These are phyloP conservation scores for Holothuria glaberrima DNA, from an alignment of 35 echinoderm and acorn worm species.

Conservation along the genomic window DNA sequence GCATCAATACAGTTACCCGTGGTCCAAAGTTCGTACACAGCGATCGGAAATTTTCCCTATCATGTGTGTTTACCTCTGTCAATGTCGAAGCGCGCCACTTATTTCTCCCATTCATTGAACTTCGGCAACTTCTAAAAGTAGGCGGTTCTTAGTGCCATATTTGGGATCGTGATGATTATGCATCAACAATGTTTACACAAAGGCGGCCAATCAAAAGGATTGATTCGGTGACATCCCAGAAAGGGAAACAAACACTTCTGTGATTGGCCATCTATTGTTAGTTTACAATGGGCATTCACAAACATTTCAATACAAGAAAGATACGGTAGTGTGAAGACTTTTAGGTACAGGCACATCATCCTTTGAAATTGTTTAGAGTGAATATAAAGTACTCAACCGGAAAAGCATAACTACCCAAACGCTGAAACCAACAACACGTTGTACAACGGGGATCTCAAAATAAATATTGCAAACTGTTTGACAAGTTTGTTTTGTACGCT, in stretches of 20 bases:
- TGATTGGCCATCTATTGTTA: slow-evolving; percentile 62
- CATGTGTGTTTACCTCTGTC: not conserved
- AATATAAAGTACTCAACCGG: slow-evolving; percentile 50
- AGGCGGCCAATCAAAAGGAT: slow-evolving; percentile 49
- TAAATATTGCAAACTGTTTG: no score
- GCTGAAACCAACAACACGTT: slow-evolving; percentile 28
- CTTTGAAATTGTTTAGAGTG: slow-evolving; percentile 7
- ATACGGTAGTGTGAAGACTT: slow-evolving; percentile 55
- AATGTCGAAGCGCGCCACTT: slow-evolving; percentile 43
- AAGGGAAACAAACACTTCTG: slow-evolving; percentile 62
- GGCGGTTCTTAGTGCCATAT: slow-evolving; percentile 32
- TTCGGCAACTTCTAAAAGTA: slow-evolving; percentile 13
- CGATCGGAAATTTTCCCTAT: no score
- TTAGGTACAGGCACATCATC: slow-evolving; percentile 44
- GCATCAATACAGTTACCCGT: no score
- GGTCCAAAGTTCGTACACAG: no score
- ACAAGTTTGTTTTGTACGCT: no score
- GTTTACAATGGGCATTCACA: slow-evolving; percentile 63
- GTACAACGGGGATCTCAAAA: not conserved
- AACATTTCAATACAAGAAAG: slow-evolving; percentile 59
- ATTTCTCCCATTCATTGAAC: not conserved
- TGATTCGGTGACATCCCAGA: slow-evolving; percentile 50
- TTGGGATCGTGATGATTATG: slow-evolving; percentile 35
- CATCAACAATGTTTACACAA: slow-evolving; percentile 31
- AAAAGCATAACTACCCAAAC: slow-evolving; percentile 51